Evolutionary conservation across 2,797 vertebrate species (phyloP).

Genomic region (Neosilurus hyrtlii): DNA sequence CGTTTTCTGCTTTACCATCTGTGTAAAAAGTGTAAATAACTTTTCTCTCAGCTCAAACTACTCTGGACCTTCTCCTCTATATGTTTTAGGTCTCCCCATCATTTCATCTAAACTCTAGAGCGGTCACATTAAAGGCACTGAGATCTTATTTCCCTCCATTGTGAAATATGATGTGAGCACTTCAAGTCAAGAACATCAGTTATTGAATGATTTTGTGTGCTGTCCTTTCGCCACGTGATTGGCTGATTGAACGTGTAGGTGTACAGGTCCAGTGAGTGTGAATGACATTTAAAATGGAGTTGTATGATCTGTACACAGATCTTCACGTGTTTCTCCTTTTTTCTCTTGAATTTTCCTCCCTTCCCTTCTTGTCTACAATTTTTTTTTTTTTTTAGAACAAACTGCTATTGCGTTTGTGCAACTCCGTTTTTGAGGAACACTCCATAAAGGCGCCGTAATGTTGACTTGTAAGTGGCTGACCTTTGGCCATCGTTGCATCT

Average conservation of each 20-base stretch:
- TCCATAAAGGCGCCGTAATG: conserved; percentile 71
- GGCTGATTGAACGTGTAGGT: conserved; percentile 5
- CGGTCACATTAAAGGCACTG: background rate
- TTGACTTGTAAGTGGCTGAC: conserved; percentile 79
- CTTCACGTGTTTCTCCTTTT: conserved; percentile 58
- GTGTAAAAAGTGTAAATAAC: background rate
- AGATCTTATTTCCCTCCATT: background rate
- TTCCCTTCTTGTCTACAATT: conserved; percentile 56
- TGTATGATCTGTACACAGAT: conserved; percentile 55
- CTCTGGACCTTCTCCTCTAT: background rate
- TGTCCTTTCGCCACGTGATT: background rate
- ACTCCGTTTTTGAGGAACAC: conserved; percentile 83
- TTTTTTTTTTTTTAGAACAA: conserved; percentile 77
- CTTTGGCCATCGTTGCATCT: conserved; percentile 50
- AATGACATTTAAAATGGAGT: conserved; percentile 55
- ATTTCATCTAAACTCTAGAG: background rate
- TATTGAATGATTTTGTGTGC: background rate
- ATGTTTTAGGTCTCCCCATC: background rate
- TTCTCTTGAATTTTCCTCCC: conserved; percentile 53
- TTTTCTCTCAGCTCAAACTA: background rate
- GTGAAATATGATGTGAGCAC: background rate
- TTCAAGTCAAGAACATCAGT: too few relatives aligned
- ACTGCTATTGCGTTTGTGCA: conserved; percentile 87
- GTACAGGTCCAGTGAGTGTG: background rate
- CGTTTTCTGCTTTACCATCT: background rate